A percentile compares a stretch with the other conserved stretches of the same genome.
Evolutionary conservation across 2,888 invertebrate genomes (phyloP).

Genomic region (Hyles lineata): DNA sequence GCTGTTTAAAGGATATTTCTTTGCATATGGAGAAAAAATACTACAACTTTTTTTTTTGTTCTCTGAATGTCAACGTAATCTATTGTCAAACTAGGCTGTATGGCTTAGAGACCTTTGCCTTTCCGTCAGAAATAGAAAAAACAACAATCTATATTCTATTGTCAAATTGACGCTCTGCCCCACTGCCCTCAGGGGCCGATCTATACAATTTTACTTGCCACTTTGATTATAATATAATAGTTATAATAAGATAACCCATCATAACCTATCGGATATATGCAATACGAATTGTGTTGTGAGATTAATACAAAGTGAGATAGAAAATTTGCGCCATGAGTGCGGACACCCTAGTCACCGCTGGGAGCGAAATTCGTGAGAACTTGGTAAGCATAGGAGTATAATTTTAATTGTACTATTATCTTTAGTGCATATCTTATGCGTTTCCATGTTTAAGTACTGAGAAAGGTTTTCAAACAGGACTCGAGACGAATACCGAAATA

Average conservation of each 20-base stretch:
- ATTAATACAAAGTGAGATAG: constrained; percentile 28
- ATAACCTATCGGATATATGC: background rate
- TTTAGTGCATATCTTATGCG: background rate
- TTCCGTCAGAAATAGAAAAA: too few species aligned
- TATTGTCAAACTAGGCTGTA: too few species aligned
- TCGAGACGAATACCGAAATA: background rate
- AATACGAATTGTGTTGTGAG: constrained; percentile 27
- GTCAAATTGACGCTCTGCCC: constrained; percentile 15
- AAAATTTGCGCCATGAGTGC: constrained; percentile 59
- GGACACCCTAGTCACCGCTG: constrained; percentile 62
- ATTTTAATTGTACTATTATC: background rate
- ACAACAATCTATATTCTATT: too few species aligned
- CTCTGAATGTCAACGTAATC: background rate
- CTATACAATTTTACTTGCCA: background rate
- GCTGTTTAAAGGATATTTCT: too few species aligned
- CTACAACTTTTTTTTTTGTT: background rate
- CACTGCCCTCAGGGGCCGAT: background rate
- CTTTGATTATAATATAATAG: background rate
- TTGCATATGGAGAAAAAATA: background rate
- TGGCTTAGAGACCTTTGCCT: too few species aligned
- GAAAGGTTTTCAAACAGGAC: background rate
- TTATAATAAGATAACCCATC: background rate
- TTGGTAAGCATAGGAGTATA: constrained; percentile 59
- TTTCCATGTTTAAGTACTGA: background rate
- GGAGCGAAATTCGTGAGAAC: constrained; percentile 74